A percentile compares a stretch with the other conserved stretches of the same genome.
These are phyloP conservation scores for Oscheius sp. DNA, from an alignment of 1,140 invertebrate genomes.

Conservation along the genomic window DNA sequence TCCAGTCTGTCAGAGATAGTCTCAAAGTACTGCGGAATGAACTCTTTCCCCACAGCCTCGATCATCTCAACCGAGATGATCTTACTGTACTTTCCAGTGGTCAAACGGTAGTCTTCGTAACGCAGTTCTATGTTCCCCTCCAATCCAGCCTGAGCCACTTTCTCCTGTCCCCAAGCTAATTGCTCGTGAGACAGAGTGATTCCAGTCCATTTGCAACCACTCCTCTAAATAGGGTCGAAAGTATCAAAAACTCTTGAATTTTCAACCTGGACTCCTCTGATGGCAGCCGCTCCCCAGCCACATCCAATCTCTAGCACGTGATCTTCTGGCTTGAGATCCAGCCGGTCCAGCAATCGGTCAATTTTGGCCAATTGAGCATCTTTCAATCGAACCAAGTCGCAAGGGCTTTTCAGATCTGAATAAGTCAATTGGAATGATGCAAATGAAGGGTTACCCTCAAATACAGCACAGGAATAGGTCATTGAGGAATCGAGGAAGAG, in stretches of 20 bases:
- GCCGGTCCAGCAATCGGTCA: slow-evolving; percentile 49
- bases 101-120: slow-evolving; percentile 43
- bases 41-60: slow-evolving; percentile 50
- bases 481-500: slow-evolving; percentile 47
- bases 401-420: slow-evolving; percentile 7
- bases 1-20: slow-evolving; percentile 41
- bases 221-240: slow-evolving; percentile 13
- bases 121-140: slow-evolving; percentile 43
- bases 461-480: slow-evolving; percentile 51
- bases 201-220: slow-evolving; percentile 45
- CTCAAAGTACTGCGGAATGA: slow-evolving; percentile 45
- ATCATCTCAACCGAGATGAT: slow-evolving; percentile 51
- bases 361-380: slow-evolving; percentile 57
- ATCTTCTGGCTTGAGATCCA: slow-evolving; percentile 50
- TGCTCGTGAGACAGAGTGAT: slow-evolving; percentile 46
- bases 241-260: not conserved
- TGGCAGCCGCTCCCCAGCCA: slow-evolving; percentile 54
- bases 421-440: not conserved
- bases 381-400: slow-evolving; percentile 13
- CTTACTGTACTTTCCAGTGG: slow-evolving; percentile 37
- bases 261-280: slow-evolving; percentile 38
- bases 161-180: slow-evolving; percentile 33
- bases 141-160: slow-evolving; percentile 28
- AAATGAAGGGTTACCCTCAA: slow-evolving; percentile 33
- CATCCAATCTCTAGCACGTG: slow-evolving; percentile 59